Conservation (phyloP, 53 echinoderm and acorn worm species). For the Echinarachnius parma region DNA sequence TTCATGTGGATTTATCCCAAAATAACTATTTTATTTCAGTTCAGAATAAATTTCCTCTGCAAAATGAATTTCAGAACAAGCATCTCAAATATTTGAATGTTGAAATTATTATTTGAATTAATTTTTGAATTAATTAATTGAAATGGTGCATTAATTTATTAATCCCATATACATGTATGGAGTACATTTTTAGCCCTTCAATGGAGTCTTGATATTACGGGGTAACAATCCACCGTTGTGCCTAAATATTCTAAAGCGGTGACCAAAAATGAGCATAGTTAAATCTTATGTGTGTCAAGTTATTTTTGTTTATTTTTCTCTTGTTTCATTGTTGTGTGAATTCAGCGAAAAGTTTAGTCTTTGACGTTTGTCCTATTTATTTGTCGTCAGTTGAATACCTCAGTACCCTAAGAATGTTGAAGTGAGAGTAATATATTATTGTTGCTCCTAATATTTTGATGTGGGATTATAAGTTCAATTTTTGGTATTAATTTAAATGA, state of each 20-base stretch:
- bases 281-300: slow-evolving; percentile 25
- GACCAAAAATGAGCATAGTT: slow-evolving; percentile 49
- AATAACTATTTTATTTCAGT: too few relatives aligned
- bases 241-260: slow-evolving; percentile 41
- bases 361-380: slow-evolving; percentile 46
- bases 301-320: slow-evolving; percentile 40
- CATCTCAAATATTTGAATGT: too few relatives aligned
- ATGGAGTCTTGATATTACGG: background rate
- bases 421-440: slow-evolving; percentile 49
- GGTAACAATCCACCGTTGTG: slow-evolving; percentile 42
- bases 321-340: slow-evolving; percentile 33
- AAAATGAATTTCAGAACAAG: too few relatives aligned
- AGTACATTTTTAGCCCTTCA: background rate
- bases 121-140: too few relatives aligned
- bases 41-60: too few relatives aligned
- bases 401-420: slow-evolving; percentile 48
- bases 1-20: too few relatives aligned
- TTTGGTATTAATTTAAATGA: slow-evolving; percentile 48
- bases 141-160: too few relatives aligned
- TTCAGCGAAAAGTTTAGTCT: slow-evolving; percentile 3
- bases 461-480: slow-evolving; percentile 48
- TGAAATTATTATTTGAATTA: too few relatives aligned
- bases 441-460: slow-evolving; percentile 42
- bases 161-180: too few relatives aligned
- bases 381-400: slow-evolving; percentile 44